These are phyloP conservation scores for Ceratothoa steindachneri DNA, from an alignment of 2,888 invertebrate species.

Conservation along the genomic window DNA sequence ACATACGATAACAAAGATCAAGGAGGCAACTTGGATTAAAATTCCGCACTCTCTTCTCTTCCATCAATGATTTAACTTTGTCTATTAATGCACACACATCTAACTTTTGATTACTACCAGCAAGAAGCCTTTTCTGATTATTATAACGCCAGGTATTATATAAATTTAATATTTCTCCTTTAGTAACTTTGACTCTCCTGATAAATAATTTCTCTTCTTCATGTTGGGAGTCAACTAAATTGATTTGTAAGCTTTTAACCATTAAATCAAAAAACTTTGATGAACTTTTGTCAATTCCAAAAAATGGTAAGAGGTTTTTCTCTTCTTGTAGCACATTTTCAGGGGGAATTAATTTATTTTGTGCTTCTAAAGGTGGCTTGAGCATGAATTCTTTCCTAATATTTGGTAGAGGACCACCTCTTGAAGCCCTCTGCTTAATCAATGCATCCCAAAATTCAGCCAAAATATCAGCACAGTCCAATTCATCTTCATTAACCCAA, in stretches of 20 bases:
- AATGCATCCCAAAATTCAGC: conserved; percentile 18
- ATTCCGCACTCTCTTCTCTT: background rate
- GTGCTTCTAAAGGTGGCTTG: background rate
- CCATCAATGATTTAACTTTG: conserved; percentile 22
- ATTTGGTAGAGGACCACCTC: background rate
- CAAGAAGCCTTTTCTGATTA: conserved; percentile 23
- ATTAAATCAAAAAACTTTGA: background rate
- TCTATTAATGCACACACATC: conserved; percentile 20
- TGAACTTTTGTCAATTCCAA: background rate
- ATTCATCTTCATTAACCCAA: conserved; percentile 37
- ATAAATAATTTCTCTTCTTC: background rate
- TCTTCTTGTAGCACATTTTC: background rate
- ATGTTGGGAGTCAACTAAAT: background rate
- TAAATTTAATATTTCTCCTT: conserved; percentile 26
- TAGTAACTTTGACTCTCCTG: conserved; percentile 13
- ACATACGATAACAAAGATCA: conserved; percentile 32
- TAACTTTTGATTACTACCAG: conserved; percentile 17
- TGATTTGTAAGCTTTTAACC: background rate
- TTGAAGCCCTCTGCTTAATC: background rate
- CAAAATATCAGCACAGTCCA: conserved; percentile 22
- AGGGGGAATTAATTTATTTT: background rate
- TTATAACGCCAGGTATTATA: conserved; percentile 39
- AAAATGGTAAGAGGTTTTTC: background rate
- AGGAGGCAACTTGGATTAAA: conserved; percentile 31
- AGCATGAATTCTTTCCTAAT: background rate